Conservation (phyloP, 2,113 vertebrate species). For the Puma concolor region DNA sequence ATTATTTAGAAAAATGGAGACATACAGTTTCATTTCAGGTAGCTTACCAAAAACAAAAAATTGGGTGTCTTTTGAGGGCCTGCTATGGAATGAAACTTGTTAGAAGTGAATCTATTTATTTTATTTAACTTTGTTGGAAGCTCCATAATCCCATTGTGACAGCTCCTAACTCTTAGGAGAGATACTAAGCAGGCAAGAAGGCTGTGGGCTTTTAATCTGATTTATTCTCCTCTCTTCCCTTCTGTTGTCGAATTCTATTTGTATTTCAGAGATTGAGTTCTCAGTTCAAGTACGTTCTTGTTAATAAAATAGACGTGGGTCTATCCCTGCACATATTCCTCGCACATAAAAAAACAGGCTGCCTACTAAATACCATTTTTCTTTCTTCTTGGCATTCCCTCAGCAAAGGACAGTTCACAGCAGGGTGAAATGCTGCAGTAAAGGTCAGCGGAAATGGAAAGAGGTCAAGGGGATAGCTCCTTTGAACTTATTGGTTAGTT, state of each 20-base stretch:
- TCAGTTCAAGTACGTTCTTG: constrained; percentile 68
- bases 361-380: constrained; percentile 29
- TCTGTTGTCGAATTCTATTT: constrained; percentile 34
- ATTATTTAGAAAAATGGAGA: constrained; percentile 53
- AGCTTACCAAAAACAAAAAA: neutral
- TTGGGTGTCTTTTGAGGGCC: constrained; percentile 9
- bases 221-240: neutral
- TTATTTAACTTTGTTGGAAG: constrained; percentile 61
- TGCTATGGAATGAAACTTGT: constrained; percentile 38
- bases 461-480: constrained; percentile 64
- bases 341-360: constrained; percentile 32
- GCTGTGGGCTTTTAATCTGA: constrained; percentile 46
- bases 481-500: constrained; percentile 71
- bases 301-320: constrained; percentile 62
- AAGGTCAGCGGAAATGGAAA: constrained; percentile 78
- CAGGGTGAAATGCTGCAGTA: constrained; percentile 56
- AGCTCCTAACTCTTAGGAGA: neutral
- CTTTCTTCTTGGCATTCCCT: constrained; percentile 29
- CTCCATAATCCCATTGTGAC: neutral
- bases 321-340: constrained; percentile 12
- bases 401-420: constrained; percentile 32
- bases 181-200: constrained; percentile 43
- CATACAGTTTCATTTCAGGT: constrained; percentile 31
- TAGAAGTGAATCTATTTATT: constrained; percentile 62
- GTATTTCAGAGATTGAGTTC: neutral